Base-by-base conservation (phyloP, 1,140 invertebrate species). In the Dendroctonus valens region DNA sequence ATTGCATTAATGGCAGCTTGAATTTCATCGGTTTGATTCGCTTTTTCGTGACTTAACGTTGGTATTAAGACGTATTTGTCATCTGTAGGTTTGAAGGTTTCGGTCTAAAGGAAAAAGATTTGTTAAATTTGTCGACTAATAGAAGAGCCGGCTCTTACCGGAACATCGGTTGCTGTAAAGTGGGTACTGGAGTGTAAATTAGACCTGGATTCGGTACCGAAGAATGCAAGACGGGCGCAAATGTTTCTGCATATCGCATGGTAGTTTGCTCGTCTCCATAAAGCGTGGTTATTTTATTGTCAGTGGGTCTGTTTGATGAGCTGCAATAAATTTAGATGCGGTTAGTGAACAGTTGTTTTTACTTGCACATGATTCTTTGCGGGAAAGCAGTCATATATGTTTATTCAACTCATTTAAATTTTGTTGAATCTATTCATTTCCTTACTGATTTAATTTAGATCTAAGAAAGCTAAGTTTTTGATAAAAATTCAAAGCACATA, bases 61-160 rank as follows among this genome's bases (percentile, higher is more conserved):
- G 83, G 83, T 0, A 86, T 79, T 42, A 81, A 73, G 0, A 86
- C 74, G 38, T 84, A 76, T 49, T 80, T 78, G 60, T 77, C 78
- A 6, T 70, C 67, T 5, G 58, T 67, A 9, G 76, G 76, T 59
- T 74, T 12, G 66, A 41, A 26, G 73, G 75, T 72, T 75, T 78
- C 14, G 75, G 76, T 48, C 71, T 68, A 41, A 64, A 64, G 48
- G 9, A 15, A 14, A 55, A 53, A 63, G 3, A 49, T 26, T 59
- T 8, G 39, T 46, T 12, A 46, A 46, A 46, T 46, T 48, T 48
- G 11, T 8, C 7, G 46, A 48, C 7, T 2, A 11, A 46, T 12
- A 46, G 2, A 12, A 12, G 4, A 11, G 12, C 42, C 42, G 12
- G 42, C 12, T 46, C 12, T 46, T 67, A 63, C 66, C 53, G 68